A percentile compares a stretch with the other conserved stretches of the same genome.
Conservation (phyloP, 2,113 vertebrate species). For the Polyodon spathula region DNA sequence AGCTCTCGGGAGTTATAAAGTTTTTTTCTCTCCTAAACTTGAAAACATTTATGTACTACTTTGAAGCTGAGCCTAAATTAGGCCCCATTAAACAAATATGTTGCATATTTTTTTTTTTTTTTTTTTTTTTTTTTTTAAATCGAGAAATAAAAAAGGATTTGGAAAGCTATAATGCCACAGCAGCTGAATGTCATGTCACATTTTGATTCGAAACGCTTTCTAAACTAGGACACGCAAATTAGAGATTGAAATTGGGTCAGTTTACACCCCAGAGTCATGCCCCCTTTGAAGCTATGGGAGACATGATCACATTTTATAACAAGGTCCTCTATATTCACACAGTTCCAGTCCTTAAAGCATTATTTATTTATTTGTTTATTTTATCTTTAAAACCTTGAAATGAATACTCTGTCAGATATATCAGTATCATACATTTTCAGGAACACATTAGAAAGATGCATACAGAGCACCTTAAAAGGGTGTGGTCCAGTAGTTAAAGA, state of each 20-base stretch:
- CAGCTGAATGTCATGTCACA: not conserved
- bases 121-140: not conserved
- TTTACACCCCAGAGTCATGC: conserved; percentile 11
- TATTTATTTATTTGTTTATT: too few species aligned
- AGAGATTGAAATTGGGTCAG: conserved; percentile 12
- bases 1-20: too few species aligned
- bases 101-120: not conserved
- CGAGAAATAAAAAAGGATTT: not conserved
- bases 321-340: not conserved
- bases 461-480: too few species aligned
- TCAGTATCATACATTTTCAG: too few species aligned
- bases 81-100: not conserved
- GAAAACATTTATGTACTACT: not conserved
- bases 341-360: conserved; percentile 13
- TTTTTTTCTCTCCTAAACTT: too few species aligned
- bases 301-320: conserved; percentile 7
- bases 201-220: conserved; percentile 8
- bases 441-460: too few species aligned
- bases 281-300: conserved; percentile 15
- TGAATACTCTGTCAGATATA: too few species aligned
- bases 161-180: not conserved
- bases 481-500: too few species aligned
- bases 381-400: too few species aligned
- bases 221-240: conserved; percentile 9
- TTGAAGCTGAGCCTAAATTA: not conserved